Base-by-base conservation (phyloP, 2,797 vertebrate species). In the Malurus leucopterus region DNA sequence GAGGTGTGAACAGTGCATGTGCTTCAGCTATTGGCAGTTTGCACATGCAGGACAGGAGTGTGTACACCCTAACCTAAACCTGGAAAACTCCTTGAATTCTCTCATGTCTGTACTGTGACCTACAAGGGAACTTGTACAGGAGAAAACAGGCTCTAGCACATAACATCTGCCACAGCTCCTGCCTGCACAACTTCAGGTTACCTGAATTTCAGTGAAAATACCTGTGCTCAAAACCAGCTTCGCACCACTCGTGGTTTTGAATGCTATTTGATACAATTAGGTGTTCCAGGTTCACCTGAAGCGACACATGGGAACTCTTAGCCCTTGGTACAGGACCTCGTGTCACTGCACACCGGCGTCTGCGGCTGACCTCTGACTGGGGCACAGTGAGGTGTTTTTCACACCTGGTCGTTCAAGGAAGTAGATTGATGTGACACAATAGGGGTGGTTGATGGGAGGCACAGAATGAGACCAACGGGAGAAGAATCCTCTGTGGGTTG, bases 1-100 rank as follows among this genome's bases (percentile, higher is more conserved):
- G 93, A 98, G 97, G 98, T 98, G 96, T 96, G 95, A 87, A 69
- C 91, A 93, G 64, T 96, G 96, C 95, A 95, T 96, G 96, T 93
- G 92, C 93, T 96, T 94, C 93, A 90, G 44, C 80, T 95, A 54
- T 80, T 88, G 73, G 88, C 91, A 93, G 89, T 94, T 86, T 91
- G 87, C 87, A 90, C 88, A 80, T 82, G 89, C 73, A 95, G 76
- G 55, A 76, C 82, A 93, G 86, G 58, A 89, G 86, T 91, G 65
- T 92, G 86, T 34, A 68, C 83, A 74, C 81, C 84, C 72, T 89
- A 86, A 93, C 68, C 82, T 70, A 88, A 86, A 93, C 73, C 49
- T 91, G 94, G 90, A 88, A 89, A 92, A 70, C 49, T 73, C 71
- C 84, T 89, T 11, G 22, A 82, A 41, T 58, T 92, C 61, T 86